Evolutionary conservation across 2,888 invertebrate genomes (phyloP).

Genomic region (Seladonia tumulorum): DNA sequence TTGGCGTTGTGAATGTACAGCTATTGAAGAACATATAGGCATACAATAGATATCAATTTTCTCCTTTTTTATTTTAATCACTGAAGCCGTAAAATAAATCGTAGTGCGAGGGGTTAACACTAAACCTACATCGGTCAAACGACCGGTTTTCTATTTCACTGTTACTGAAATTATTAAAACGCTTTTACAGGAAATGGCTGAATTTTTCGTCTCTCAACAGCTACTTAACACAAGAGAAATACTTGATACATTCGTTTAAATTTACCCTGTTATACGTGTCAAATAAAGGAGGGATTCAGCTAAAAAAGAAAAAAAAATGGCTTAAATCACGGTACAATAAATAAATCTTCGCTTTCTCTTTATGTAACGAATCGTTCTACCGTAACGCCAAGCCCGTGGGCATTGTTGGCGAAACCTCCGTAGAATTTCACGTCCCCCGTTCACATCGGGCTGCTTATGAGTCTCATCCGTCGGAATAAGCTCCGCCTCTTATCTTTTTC

Average conservation of each 20-base stretch:
- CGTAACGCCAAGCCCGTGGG: background rate
- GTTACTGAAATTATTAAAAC: too few relatives aligned
- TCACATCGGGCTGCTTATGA: conserved; percentile 15
- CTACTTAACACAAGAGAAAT: background rate
- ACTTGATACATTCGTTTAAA: too few relatives aligned
- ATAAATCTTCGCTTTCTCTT: background rate
- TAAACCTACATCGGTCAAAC: too few relatives aligned
- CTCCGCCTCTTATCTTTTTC: conserved; percentile 20
- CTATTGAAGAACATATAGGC: too few relatives aligned
- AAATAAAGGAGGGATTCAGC: background rate
- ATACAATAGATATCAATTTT: too few relatives aligned
- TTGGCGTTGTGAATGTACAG: too few relatives aligned
- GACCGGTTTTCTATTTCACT: too few relatives aligned
- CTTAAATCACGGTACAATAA: background rate
- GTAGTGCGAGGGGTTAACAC: too few relatives aligned
- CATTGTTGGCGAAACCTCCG: background rate
- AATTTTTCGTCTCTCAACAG: too few relatives aligned
- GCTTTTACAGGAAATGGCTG: too few relatives aligned
- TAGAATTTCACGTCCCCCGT: conserved; percentile 5
- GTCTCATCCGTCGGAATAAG: background rate
- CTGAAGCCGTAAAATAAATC: too few relatives aligned
- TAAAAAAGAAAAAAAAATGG: background rate
- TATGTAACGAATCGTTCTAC: background rate
- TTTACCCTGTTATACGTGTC: background rate
- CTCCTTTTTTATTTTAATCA: too few relatives aligned